Evolutionary conservation across 2,888 invertebrate genomes (phyloP), one percentile per base, ranked within the genome.

Genomic region (Rugalucina vietnamica): DNA sequence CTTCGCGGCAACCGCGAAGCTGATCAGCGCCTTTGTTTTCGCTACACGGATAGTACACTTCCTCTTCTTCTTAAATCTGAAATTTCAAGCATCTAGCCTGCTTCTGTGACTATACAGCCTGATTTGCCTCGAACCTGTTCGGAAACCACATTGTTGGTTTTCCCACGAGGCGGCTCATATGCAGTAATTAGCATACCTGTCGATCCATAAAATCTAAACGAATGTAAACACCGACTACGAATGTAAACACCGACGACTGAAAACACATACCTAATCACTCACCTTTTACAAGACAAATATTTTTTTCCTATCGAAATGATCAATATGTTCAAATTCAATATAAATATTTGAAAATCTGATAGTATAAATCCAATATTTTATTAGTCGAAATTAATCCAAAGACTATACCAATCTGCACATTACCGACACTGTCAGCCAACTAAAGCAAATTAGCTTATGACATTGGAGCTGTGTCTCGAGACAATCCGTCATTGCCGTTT

Each of bases 341-440:
- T 24, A 60, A 60, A 60, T 60, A 60, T 60, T 60, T 60, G 60
- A 60, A 60, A 60, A 60, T 60, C 60, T 60, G 60, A 60, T 60
- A 60, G 60, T 12, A 65, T 65, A 65, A 65, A 65, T 65, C 65
- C 65, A 65, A 65, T 65, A 65, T 65, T 65, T 65, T 65, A 65
- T 65, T 65, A 65, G 34, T 29, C 32, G 34, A 65, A 65, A 65
- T 65, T 65, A 65, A 65, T 65, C 65, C 34, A 32, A 14, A 27
- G n/a, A n/a, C n/a, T n/a, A n/a, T 60, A 27, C 24, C 10, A 60
- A 29, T 60, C 60, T 18, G 60, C 18, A 10, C 60, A 24, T 24
- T 10, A 65, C 34, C 65, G 12, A 65, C 65, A 65, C 32, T 34
- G 34, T 65, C 34, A 65, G 65, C 10, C 65, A 21, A 65, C 65